These are phyloP conservation scores for Dynastes maya DNA, from an alignment of 2,888 invertebrate species.

Conservation along the genomic window DNA sequence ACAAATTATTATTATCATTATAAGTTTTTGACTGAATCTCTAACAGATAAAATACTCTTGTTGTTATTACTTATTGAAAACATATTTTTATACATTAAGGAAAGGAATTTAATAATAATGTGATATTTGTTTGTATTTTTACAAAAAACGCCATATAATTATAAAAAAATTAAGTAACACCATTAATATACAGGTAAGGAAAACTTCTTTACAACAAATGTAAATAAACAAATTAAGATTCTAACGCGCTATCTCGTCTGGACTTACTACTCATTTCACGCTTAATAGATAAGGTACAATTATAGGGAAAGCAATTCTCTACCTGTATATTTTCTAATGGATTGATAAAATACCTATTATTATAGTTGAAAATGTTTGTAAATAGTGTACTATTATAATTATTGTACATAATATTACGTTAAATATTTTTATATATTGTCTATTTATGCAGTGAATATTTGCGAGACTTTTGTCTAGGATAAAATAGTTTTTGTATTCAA, in stretches of 20 bases:
- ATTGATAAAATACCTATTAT: not conserved
- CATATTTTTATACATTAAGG: not conserved
- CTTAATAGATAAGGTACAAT: conserved; percentile 5
- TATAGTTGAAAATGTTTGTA: not conserved
- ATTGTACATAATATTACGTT: conserved; percentile 29
- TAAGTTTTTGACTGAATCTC: conserved; percentile 39
- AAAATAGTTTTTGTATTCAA: conserved; percentile 46
- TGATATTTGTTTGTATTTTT: conserved; percentile 47
- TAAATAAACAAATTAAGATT: conserved; percentile 16
- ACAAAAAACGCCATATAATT: conserved; percentile 34
- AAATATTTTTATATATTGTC: conserved; percentile 47
- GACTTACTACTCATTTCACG: not conserved
- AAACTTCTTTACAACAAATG: not conserved
- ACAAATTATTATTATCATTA: not conserved
- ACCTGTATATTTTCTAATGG: conserved; percentile 1
- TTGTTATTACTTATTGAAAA: conserved; percentile 5
- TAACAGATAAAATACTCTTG: conserved; percentile 8
- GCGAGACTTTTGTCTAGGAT: conserved; percentile 29
- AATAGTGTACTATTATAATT: not conserved
- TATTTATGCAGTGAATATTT: conserved; percentile 45
- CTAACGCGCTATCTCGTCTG: not conserved
- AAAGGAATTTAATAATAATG: conserved; percentile 36
- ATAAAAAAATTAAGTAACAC: conserved; percentile 21
- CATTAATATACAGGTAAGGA: conserved; percentile 8
- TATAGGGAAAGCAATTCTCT: not conserved